Evolutionary conservation across 2,888 invertebrate species (phyloP).

Genomic region (Zelleria hepariella): DNA sequence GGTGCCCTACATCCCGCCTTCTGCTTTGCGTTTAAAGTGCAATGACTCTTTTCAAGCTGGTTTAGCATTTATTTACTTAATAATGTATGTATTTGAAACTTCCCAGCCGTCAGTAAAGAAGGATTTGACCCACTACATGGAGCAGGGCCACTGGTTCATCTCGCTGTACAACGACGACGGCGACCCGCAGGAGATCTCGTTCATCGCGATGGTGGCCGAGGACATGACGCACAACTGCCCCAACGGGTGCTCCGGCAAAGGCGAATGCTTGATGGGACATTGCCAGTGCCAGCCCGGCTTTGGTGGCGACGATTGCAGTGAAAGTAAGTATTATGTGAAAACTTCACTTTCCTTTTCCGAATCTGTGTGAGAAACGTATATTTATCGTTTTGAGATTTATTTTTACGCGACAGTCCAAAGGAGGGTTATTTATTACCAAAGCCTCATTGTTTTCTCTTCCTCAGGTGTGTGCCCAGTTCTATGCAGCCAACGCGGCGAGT

Average conservation of each 20-base stretch:
- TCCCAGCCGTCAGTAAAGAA: conserved; percentile 86
- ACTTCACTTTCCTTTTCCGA: too few species aligned
- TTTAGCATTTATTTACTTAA: too few species aligned
- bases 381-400: too few species aligned
- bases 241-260: conserved; percentile 96
- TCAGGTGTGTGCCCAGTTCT: conserved; percentile 95
- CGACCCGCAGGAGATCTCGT: conserved; percentile 88
- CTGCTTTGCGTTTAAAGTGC: too few species aligned
- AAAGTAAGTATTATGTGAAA: conserved; percentile 79
- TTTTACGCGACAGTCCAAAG: not conserved
- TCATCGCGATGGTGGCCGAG: conserved; percentile 87
- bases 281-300: conserved; percentile 98
- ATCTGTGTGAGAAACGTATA: too few species aligned
- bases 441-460: too few species aligned
- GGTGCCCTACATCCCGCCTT: too few species aligned
- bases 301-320: conserved; percentile 96
- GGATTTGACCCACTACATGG: conserved; percentile 95
- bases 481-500: conserved; percentile 97
- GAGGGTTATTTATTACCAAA: not conserved
- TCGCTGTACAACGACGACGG: conserved; percentile 97
- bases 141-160: conserved; percentile 96
- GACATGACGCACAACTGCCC: conserved; percentile 97
- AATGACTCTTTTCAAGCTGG: too few species aligned
- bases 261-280: conserved; percentile 94
- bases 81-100: conserved; percentile 7